These are phyloP conservation scores for Prosopocoilus inquinatus DNA, from an alignment of 2,888 invertebrate genomes.

Conservation along the genomic window DNA sequence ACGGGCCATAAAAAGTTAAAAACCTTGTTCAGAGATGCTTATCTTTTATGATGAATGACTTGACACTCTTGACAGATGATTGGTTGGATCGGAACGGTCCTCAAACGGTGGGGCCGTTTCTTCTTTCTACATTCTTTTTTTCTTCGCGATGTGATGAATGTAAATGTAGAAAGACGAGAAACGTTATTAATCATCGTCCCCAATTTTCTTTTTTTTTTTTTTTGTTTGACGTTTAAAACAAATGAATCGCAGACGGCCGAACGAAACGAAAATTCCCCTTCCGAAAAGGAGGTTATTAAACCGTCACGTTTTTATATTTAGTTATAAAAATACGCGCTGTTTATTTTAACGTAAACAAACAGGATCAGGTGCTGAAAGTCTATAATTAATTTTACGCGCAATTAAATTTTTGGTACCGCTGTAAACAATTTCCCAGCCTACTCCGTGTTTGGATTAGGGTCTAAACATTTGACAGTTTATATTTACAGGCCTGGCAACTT, in stretches of 20 bases:
- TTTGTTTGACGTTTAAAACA: too few species aligned
- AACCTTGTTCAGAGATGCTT: constrained; percentile 28
- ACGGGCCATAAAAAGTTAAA: constrained; percentile 16
- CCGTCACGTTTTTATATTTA: neutral
- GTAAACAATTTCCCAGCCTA: constrained; percentile 23
- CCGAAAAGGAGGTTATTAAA: too few species aligned
- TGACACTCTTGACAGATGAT: constrained; percentile 35
- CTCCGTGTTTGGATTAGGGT: constrained; percentile 27
- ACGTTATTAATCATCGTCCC: too few species aligned
- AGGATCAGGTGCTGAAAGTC: constrained; percentile 4
- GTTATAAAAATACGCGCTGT: neutral
- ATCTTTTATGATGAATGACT: constrained; percentile 36
- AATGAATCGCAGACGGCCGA: too few species aligned
- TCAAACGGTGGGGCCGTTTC: constrained; percentile 19
- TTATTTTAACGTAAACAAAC: constrained; percentile 10
- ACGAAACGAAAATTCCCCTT: too few species aligned
- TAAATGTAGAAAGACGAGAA: too few species aligned
- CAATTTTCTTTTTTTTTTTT: too few species aligned
- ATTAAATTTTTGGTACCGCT: constrained; percentile 22
- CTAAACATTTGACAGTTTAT: constrained; percentile 29
- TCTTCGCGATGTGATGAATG: too few species aligned
- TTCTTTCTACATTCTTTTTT: neutral
- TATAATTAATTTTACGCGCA: constrained; percentile 18
- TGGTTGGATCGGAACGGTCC: constrained; percentile 27
- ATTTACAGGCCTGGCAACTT: constrained; percentile 25